Base-by-base conservation (phyloP, 1,140 invertebrate species). In the Pogonomyrmex californicus region DNA sequence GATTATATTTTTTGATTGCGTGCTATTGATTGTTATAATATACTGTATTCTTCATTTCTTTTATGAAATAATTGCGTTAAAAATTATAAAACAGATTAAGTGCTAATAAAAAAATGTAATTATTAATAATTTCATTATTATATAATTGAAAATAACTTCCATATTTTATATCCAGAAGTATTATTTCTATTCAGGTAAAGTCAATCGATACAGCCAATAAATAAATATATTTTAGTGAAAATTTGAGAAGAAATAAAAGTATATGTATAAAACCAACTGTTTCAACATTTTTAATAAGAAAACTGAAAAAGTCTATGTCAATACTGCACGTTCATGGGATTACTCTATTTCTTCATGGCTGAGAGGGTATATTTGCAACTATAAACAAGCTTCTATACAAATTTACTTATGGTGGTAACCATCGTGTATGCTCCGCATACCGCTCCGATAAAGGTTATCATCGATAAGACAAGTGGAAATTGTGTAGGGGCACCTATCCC, bases 401-500 rank as follows among this genome's bases (percentile, higher is more conserved):
- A 77, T 77, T 77, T 60, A 51, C 12, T 44, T n/a, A 23, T 17
- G 56, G 41, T 10, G 9, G 44, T 30, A 63, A 49, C 38, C 41
- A 23, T 44, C 56, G 60, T 3, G 47, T 49, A 65, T 38, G n/a
- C 38, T 23, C 30, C 30, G 60, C 49, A 78, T 49, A 65, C 1
- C 9, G 10, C 17, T 47, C 23, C 56, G 38, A 12, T 23, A n/a
- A 23, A 78, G 75, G n/a, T 77, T 77, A 77, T 54, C 44, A 62
- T 77, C 75, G 56, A 77, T 77, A 62, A 76, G 54, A 44, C 73
- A 76, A 77, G 56, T 77, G 75, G 75, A 77, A 77, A 77, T 62
- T 77, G 75, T 47, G 41, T 17, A 23, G 41, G 41, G 73, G 73
- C 5, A 56, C 33, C 47, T 54, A 73, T 30, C 41, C 17, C 75